Base-by-base conservation (phyloP, 2,888 invertebrate genomes). In the Eupithecia centaureata region DNA sequence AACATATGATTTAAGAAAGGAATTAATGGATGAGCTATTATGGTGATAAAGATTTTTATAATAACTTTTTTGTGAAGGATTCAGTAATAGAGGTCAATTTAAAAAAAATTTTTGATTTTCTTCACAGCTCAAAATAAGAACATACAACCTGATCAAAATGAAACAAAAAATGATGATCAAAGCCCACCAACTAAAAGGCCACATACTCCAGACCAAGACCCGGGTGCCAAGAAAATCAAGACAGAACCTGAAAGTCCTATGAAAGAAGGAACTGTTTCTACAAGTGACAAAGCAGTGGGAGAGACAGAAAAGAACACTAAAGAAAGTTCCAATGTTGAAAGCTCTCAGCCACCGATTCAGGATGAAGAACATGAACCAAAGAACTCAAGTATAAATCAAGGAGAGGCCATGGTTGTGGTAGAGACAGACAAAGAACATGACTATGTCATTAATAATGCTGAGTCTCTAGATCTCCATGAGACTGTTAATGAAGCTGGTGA, bases 101-200 rank as follows among this genome's bases (percentile, higher is more conserved):
- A 3, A 35, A 38, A 5, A 3, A 42, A 42, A 10, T 42, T 1
- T 42, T 30, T 30, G 30, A 5, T 5, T 30, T 30, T 3, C 7
- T 22, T 47, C 15, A 27, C 52, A 52, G 27, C 15, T 12, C 35
- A 27, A 47, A 47, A 22, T 10, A 18, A 47, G 22, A 22, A 22
- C 10, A 22, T 12, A 22, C 42, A 38, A 30, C 18, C 28, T 56
- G 59, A 7, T 27, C 15, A 25, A 25, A 51, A 66, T 13, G 18
- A 56, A 27, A 51, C 51, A 27, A 13, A 25, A 22, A 22, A 35
- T 35, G 51, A 61, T 60, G 63, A 58, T 63, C 61, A 68, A 68
- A 68, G 13, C 59, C 68, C 63, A 52, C 68, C 80, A 58, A 56
- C 57, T 8, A 89, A 89, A 74, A 82, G 89, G 38, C 38, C 73